A percentile compares a stretch with the other conserved stretches of the same genome.
Conservation (phyloP, 2,797 vertebrate species). For the Ctenochaetus hawaiiensis region DNA sequence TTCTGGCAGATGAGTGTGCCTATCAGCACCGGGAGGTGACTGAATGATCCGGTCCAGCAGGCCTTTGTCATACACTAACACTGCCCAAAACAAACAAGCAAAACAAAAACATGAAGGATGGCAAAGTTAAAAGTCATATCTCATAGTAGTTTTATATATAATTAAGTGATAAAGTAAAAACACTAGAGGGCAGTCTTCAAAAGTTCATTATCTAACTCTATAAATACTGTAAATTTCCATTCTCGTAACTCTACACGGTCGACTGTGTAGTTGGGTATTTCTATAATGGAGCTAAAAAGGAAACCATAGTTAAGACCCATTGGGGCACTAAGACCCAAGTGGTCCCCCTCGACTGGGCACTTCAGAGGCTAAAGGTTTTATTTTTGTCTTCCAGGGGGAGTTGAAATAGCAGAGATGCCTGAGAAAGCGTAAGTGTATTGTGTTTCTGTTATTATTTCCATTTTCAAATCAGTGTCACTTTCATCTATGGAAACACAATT, state of each 20-base stretch:
- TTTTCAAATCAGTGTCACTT: constrained; percentile 36
- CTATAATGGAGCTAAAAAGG: constrained; percentile 44
- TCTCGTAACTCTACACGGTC: constrained; percentile 24
- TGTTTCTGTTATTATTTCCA: constrained; percentile 63
- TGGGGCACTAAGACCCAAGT: constrained; percentile 41
- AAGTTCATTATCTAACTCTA: neutral
- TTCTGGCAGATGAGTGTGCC: constrained; percentile 36
- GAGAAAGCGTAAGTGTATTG: constrained; percentile 82
- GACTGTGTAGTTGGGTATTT: constrained; percentile 13
- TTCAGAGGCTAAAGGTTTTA: constrained; percentile 72
- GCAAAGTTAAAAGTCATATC: neutral
- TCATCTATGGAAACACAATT: constrained; percentile 39
- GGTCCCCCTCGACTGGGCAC: constrained; percentile 45
- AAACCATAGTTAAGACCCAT: constrained; percentile 47
- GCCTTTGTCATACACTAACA: neutral
- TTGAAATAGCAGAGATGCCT: constrained; percentile 81
- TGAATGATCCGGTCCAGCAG: constrained; percentile 50
- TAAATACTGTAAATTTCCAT: constrained; percentile 2
- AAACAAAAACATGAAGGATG: neutral
- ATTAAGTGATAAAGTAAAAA: neutral
- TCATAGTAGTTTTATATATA: neutral
- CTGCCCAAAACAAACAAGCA: constrained; percentile 19
- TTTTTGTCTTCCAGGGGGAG: constrained; percentile 82
- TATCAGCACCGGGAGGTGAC: constrained; percentile 66
- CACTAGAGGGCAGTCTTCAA: neutral